Evolutionary conservation across 1,140 invertebrate species (phyloP).

Genomic region (Megalopta genalis): DNA sequence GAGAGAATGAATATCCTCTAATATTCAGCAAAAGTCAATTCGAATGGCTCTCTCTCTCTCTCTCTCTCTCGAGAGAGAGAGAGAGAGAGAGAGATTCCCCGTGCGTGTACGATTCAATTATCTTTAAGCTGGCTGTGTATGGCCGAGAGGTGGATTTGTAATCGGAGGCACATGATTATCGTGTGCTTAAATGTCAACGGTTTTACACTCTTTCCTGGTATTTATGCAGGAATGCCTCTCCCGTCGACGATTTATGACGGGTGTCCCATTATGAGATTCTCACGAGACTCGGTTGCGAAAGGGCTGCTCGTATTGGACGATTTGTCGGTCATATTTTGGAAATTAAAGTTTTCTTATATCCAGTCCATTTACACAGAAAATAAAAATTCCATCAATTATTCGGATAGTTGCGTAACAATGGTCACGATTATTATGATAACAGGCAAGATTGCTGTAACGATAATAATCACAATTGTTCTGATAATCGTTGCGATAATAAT

Average conservation of each 20-base stretch:
- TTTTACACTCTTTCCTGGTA: conserved; percentile 62
- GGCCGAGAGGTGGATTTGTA: conserved; percentile 50
- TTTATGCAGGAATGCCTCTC: conserved; percentile 61
- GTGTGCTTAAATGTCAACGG: conserved; percentile 72
- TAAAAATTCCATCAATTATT: no score
- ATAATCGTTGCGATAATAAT: no score
- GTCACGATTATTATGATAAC: no score
- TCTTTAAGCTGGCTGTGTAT: background rate
- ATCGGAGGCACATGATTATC: conserved; percentile 69
- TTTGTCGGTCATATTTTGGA: conserved; percentile 2
- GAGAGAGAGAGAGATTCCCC: background rate
- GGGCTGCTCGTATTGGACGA: conserved; percentile 30
- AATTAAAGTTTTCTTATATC: background rate
- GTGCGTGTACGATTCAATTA: conserved; percentile 31
- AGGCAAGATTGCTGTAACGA: no score
- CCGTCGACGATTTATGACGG: conserved; percentile 60
- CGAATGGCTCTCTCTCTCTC: no score
- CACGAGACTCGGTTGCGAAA: conserved; percentile 63
- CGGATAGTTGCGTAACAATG: no score
- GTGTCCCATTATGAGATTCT: conserved; percentile 64
- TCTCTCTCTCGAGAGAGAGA: no score
- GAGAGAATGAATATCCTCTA: no score
- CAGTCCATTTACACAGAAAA: no score
- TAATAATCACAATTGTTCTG: no score
- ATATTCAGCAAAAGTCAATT: no score